Evolutionary conservation across 1,140 invertebrate species (phyloP).

Genomic region (Caenorhabditis elegans): DNA sequence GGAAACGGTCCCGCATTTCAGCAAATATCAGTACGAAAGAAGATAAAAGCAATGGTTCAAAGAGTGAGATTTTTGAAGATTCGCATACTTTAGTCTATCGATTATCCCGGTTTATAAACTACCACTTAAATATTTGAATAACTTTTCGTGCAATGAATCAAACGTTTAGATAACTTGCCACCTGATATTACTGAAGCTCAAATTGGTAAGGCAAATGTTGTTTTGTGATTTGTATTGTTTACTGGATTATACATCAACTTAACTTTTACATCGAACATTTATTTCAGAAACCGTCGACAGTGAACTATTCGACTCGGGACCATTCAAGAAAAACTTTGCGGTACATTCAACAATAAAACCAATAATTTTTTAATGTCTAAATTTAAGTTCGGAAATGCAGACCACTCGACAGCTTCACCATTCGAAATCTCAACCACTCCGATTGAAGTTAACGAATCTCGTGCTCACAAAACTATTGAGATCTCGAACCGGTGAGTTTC

Average conservation of each 20-base stretch:
- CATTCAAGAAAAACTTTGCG: constrained; percentile 47
- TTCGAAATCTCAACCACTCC: constrained; percentile 64
- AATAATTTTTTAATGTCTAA: not conserved
- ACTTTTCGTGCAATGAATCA: not conserved
- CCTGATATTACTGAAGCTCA: not conserved
- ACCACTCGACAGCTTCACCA: constrained; percentile 60
- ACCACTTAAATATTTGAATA: too few species aligned
- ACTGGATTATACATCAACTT: too few species aligned
- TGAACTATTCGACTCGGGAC: constrained; percentile 57
- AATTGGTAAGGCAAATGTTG: not conserved
- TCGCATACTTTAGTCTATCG: too few species aligned
- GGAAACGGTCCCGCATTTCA: not conserved
- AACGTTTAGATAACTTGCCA: not conserved
- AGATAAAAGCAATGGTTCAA: not conserved
- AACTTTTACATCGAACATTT: not conserved
- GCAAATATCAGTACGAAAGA: not conserved
- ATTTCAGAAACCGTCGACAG: constrained; percentile 56
- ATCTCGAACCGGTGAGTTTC: constrained; percentile 57
- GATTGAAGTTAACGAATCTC: constrained; percentile 62
- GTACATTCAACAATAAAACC: not conserved
- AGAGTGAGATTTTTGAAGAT: too few species aligned
- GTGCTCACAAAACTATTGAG: constrained; percentile 60
- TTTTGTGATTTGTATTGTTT: not conserved
- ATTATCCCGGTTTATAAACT: not conserved
- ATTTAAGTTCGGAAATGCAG: not conserved